A percentile compares a stretch with the other conserved stretches of the same genome.
These are phyloP conservation scores for Vollenhovia emeryi DNA, from an alignment of 1,140 invertebrate species.

Conservation along the genomic window DNA sequence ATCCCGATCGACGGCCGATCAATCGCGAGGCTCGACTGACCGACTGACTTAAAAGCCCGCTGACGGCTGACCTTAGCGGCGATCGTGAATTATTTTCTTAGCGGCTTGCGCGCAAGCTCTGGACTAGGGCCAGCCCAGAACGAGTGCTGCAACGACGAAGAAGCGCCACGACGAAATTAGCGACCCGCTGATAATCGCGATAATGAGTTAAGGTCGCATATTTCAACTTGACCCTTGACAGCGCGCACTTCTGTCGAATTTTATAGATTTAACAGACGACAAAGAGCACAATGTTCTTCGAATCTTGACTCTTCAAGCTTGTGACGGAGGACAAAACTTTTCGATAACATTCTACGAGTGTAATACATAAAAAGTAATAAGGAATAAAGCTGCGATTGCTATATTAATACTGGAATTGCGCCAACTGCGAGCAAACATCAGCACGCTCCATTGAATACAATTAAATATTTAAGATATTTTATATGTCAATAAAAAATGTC, in stretches of 20 bases:
- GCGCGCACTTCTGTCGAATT: background rate
- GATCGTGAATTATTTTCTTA: constrained; percentile 77
- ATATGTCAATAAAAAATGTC: background rate
- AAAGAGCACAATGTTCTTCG: background rate
- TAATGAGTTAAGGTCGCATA: constrained; percentile 35
- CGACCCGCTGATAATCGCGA: constrained; percentile 73
- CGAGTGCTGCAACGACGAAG: constrained; percentile 70
- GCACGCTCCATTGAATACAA: background rate
- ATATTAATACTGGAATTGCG: background rate
- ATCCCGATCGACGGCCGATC: constrained; percentile 44
- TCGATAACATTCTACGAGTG: background rate
- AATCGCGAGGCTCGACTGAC: constrained; percentile 68
- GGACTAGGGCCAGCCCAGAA: constrained; percentile 78
- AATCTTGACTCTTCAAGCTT: background rate
- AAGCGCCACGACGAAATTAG: constrained; percentile 80
- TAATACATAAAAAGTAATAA: background rate
- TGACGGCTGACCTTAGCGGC: constrained; percentile 77
- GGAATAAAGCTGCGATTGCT: background rate
- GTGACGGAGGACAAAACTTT: background rate
- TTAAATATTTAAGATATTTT: constrained; percentile 5
- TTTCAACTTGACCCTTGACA: background rate
- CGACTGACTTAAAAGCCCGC: constrained; percentile 77
- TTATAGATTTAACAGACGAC: background rate
- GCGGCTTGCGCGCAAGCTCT: constrained; percentile 75
- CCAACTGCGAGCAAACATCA: background rate